Percentiles rank a stretch among this genome's conserved stretches.
phyloP scores from a whole-genome alignment of 2,113 vertebrate genomes.

The Phalacrocorax brasilianus region DNA sequence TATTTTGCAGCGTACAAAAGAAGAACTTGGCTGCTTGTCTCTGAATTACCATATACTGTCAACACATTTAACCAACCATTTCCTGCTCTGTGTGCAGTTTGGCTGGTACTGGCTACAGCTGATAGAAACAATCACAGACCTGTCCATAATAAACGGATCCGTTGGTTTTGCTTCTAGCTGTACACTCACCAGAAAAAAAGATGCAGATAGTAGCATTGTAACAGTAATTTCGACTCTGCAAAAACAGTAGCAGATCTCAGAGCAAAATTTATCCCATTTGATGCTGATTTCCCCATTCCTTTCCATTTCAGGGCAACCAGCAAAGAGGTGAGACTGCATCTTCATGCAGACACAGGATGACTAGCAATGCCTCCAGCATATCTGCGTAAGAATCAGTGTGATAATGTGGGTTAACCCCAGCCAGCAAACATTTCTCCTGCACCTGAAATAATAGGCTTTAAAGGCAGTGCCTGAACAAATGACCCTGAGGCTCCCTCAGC shows the following conservation, averaged over 20 bases:
- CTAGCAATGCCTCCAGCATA: neutral
- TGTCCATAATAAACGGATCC: neutral
- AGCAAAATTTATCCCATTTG: neutral
- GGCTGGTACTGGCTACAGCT: neutral
- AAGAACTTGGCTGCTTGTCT: neutral
- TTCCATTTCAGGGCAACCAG: neutral
- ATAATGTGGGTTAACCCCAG: neutral
- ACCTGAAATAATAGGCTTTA: neutral
- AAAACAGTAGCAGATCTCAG: neutral
- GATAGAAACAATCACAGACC: neutral
- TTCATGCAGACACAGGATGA: neutral
- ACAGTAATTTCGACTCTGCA: neutral
- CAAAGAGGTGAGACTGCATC: neutral
- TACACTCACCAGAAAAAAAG: neutral
- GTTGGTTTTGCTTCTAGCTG: neutral
- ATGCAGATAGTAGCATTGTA: neutral
- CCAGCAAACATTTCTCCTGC: neutral
- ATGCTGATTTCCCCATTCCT: neutral
- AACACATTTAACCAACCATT: constrained; percentile 14
- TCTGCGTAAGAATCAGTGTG: neutral
- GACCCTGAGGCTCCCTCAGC: neutral
- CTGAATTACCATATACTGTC: constrained; percentile 1
- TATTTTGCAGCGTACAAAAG: neutral
- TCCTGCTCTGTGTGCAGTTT: neutral
- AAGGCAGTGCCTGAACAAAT: neutral